phyloP scores from a whole-genome alignment of 2,113 vertebrate species.

The Cricetomys ansorgei region DNA sequence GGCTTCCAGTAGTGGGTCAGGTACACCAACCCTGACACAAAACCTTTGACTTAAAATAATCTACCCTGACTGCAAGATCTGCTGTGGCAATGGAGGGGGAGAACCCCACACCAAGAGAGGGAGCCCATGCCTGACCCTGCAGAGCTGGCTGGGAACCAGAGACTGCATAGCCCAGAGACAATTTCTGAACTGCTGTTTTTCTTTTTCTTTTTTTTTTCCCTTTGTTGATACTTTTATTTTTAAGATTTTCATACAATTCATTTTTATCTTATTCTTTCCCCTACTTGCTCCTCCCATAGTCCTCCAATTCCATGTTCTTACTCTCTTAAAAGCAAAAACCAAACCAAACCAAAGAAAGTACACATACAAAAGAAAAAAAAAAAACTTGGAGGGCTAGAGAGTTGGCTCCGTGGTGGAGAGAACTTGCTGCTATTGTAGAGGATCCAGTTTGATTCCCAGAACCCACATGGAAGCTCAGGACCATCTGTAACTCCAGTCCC shows the following conservation, averaged over 20 bases:
- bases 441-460: too few relatives aligned
- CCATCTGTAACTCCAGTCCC: neutral
- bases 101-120: too few relatives aligned
- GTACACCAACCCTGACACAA: too few relatives aligned
- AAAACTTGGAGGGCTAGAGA: neutral
- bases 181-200: too few relatives aligned
- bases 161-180: too few relatives aligned
- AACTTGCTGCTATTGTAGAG: neutral
- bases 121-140: too few relatives aligned
- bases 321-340: neutral
- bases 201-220: neutral
- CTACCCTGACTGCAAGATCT: too few relatives aligned
- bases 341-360: neutral
- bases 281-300: neutral
- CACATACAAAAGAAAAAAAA: neutral
- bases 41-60: too few relatives aligned
- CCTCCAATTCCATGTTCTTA: neutral
- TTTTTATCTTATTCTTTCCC: neutral
- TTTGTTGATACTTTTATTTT: neutral
- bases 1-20: too few relatives aligned
- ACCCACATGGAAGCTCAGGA: neutral
- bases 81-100: too few relatives aligned
- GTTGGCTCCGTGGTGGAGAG: neutral
- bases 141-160: too few relatives aligned
- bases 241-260: neutral